Base-by-base conservation (phyloP, 2,888 invertebrate genomes). In the Auanema freiburgensis region DNA sequence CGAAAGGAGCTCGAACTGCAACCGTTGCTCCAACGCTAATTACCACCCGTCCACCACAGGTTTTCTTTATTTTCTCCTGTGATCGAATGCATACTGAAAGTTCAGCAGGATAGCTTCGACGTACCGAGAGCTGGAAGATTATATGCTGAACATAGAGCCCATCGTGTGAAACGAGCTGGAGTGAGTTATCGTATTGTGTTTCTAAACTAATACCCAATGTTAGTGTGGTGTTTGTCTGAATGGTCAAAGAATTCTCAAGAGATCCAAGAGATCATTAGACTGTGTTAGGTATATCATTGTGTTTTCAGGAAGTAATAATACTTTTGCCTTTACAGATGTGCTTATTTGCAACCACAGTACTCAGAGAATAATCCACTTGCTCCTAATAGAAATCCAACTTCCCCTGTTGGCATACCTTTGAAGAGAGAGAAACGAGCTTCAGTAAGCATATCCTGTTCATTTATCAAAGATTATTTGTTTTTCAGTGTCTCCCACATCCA, bases 401-500 rank as follows among this genome's bases (percentile, higher is more conserved):
- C 66, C 6, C 69, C 73, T 1, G 67, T 71, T 14, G 73, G 73
- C 59, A 53, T 62, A 16, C 73, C 73, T 25, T 33, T 65, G 11
- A 67, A 62, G 46, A 53, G 73, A 59, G 59, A 57, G n/a, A 73
- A 73, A 58, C 57, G 73, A 67, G 71, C 61, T 12, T 65, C 66
- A 21, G 69, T 67, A 18, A 53, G 67, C n/a, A n/a, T n/a, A 1
- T 16, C 24, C 3, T n/a, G 52, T n/a, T 2, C 44, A 21, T 14
- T 42, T 3, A 21, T 23, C 33, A 10, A 8, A 8, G 60, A 41
- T 6, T 14, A 21, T 16, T 24, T 54, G 16, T 21, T 8, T 67
- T 70, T 44, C 62, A 76, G 64, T 78, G 78, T 59, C 72, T 78
- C 10, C 77, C 78, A 4, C 76, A 77, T 56, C 78, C 78, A 24